phyloP scores from a whole-genome alignment of 2,113 vertebrate genomes.

The Nothocercus nigrocapillus region DNA sequence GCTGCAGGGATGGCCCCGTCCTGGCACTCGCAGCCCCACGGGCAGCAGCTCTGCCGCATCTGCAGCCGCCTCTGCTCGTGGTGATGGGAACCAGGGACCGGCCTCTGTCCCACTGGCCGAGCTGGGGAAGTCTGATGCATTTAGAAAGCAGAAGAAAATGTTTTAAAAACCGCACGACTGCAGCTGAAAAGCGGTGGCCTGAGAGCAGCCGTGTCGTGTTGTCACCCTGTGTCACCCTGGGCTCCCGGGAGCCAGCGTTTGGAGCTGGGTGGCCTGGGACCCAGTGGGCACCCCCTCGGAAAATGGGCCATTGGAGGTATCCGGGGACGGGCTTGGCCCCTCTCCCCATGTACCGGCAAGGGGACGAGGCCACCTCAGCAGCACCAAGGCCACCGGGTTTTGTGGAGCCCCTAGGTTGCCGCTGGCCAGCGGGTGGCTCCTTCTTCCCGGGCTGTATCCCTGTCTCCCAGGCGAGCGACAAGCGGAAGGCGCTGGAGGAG shows the following conservation, averaged over 20 bases:
- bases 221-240: not conserved
- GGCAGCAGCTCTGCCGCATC: too few relatives aligned
- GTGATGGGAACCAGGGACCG: not conserved
- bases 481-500: constrained; percentile 83
- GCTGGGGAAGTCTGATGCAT: not conserved
- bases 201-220: too few relatives aligned
- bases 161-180: not conserved
- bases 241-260: not conserved
- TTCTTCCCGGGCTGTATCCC: not conserved
- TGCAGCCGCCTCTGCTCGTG: not conserved
- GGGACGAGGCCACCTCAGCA: too few relatives aligned
- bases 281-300: too few relatives aligned
- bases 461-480: constrained; percentile 80
- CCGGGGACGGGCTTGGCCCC: too few relatives aligned
- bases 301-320: too few relatives aligned
- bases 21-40: too few relatives aligned
- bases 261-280: too few relatives aligned
- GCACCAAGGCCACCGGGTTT: too few relatives aligned
- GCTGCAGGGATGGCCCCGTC: too few relatives aligned
- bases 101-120: accelerated
- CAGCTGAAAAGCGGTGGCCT: not conserved
- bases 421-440: not conserved
- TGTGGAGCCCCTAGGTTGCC: too few relatives aligned
- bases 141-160: constrained; percentile 61
- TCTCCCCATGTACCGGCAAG: too few relatives aligned